Evolutionary conservation across 1,140 invertebrate species (phyloP).

Genomic region (Oncopodura yosiiana): DNA sequence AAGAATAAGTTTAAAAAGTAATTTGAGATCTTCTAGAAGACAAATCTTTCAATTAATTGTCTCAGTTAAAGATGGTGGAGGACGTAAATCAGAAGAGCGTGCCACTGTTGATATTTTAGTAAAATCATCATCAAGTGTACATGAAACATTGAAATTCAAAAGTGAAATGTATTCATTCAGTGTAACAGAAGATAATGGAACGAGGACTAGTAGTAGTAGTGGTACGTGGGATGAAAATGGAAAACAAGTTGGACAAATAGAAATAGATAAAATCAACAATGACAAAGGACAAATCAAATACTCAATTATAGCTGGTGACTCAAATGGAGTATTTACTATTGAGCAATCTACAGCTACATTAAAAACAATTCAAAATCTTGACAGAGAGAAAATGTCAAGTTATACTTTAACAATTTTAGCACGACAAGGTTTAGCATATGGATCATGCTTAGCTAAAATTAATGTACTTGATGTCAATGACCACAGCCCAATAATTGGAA

Average conservation of each 20-base stretch:
- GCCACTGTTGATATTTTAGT: conserved; percentile 72
- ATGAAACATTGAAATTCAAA: conserved; percentile 31
- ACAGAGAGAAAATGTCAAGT: conserved; percentile 65
- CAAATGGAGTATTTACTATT: conserved; percentile 64
- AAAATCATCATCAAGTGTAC: conserved; percentile 46
- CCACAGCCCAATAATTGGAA: conserved; percentile 71
- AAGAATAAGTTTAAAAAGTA: conserved; percentile 55
- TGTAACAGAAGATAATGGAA: conserved; percentile 46
- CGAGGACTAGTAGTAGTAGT: conserved; percentile 67
- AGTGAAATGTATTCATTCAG: conserved; percentile 18
- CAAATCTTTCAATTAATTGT: conserved; percentile 59
- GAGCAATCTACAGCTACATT: conserved; percentile 68
- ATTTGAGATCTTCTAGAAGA: conserved; percentile 45
- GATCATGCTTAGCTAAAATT: conserved; percentile 64
- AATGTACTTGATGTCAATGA: conserved; percentile 84
- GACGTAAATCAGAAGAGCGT: conserved; percentile 55
- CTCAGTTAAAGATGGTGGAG: conserved; percentile 67
- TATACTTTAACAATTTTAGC: conserved; percentile 72
- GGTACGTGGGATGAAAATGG: conserved; percentile 58
- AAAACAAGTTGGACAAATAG: conserved; percentile 65
- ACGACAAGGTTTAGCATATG: conserved; percentile 54
- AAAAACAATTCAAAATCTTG: conserved; percentile 64
- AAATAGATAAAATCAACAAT: conserved; percentile 48
- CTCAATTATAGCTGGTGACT: conserved; percentile 73
- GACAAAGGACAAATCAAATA: conserved; percentile 51